Percentiles rank a stretch among this genome's conserved stretches.
These are phyloP conservation scores for Elachura formosa DNA, from an alignment of 2,113 vertebrate genomes.

Conservation along the genomic window DNA sequence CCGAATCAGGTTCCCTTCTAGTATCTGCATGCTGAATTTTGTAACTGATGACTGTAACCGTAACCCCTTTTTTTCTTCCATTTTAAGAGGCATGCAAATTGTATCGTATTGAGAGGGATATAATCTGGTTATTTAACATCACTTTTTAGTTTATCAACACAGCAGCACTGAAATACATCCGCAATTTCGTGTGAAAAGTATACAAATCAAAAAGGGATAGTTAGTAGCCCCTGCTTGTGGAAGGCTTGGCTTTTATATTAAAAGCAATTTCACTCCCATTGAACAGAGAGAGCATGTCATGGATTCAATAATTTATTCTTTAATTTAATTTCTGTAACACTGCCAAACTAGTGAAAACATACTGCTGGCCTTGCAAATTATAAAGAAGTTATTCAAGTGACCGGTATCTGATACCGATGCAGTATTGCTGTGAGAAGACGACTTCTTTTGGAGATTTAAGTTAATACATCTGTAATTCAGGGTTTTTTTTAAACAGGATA, in stretches of 20 bases:
- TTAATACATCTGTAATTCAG: neutral
- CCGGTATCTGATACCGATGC: neutral
- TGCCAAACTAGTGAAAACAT: neutral
- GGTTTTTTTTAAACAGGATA: neutral
- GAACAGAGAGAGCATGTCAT: neutral
- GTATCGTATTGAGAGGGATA: neutral
- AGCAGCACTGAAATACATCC: neutral
- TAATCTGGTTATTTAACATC: neutral
- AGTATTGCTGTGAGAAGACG: neutral
- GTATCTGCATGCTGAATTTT: neutral
- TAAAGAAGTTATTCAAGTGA: neutral
- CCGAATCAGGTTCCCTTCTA: neutral
- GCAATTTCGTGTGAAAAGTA: neutral
- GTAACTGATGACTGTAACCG: neutral
- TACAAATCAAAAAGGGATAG: neutral
- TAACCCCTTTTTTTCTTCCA: neutral
- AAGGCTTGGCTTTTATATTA: neutral
- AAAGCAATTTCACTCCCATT: neutral
- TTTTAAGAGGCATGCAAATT: neutral
- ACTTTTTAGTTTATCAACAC: neutral
- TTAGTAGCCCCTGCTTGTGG: neutral
- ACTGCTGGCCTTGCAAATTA: neutral
- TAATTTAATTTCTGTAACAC: neutral
- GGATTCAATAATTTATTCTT: neutral
- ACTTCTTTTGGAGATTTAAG: neutral